A percentile compares a stretch with the other conserved stretches of the same genome.
phyloP scores from a whole-genome alignment of 2,888 invertebrate species.

The Euzophera pinguis region DNA sequence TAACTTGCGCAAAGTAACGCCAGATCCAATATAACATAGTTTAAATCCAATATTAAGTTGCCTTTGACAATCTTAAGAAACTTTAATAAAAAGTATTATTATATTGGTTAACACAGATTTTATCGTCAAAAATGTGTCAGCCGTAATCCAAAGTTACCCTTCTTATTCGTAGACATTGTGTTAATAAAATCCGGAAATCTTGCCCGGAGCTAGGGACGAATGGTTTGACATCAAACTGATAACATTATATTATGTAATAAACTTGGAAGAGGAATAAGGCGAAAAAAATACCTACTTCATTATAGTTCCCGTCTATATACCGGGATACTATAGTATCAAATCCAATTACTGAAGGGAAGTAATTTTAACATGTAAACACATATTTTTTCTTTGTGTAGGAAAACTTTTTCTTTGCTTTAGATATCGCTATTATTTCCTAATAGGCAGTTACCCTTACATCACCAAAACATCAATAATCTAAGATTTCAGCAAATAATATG shows the following conservation, averaged over 20 bases:
- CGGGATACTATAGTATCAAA: background rate
- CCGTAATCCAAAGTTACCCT: background rate
- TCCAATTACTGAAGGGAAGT: background rate
- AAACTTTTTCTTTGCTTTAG: too few species aligned
- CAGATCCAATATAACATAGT: too few species aligned
- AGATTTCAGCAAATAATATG: too few species aligned
- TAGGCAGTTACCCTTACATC: too few species aligned
- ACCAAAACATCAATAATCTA: too few species aligned
- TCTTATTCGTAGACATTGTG: conserved; percentile 3
- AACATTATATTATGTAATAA: conserved; percentile 10
- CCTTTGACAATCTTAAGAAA: too few species aligned
- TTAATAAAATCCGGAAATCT: conserved; percentile 5
- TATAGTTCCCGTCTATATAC: too few species aligned
- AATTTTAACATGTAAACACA: background rate
- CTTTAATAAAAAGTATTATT: background rate
- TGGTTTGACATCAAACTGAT: conserved; percentile 3
- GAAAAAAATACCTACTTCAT: conserved; percentile 3
- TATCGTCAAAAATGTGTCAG: conserved; percentile 1
- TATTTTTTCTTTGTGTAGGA: too few species aligned
- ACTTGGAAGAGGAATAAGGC: conserved; percentile 4
- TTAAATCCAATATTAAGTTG: too few species aligned
- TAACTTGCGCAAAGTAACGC: too few species aligned
- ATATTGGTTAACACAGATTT: background rate
- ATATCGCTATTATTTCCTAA: too few species aligned
- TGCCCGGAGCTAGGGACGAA: background rate